A percentile compares a stretch with the other conserved stretches of the same genome.
phyloP scores from a whole-genome alignment of 2,113 vertebrate species.

The Trogon surrucura region DNA sequence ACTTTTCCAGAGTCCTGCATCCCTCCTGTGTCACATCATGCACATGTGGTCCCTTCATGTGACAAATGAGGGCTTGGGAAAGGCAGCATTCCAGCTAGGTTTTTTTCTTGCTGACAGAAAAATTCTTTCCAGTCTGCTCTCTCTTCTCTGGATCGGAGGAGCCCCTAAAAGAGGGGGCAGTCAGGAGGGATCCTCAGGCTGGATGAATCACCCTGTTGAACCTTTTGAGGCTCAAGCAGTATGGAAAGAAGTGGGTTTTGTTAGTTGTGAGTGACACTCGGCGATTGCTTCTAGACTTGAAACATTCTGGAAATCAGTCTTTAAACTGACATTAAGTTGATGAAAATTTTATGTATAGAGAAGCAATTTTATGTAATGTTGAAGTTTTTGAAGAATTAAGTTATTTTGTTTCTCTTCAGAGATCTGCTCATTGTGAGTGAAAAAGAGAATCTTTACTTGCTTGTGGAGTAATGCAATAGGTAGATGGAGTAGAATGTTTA shows the following conservation, averaged over 20 bases:
- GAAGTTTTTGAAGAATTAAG: conserved; percentile 2
- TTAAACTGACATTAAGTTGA: not conserved
- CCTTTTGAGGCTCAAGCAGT: not conserved
- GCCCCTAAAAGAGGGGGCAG: not conserved
- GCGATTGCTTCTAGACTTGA: not conserved
- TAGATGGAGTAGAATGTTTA: not conserved
- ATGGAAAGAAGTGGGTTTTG: not conserved
- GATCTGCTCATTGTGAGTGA: not conserved
- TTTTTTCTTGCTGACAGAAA: conserved; percentile 30
- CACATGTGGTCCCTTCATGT: not conserved
- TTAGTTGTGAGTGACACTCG: not conserved
- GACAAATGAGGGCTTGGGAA: conserved; percentile 18
- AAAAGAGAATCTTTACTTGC: not conserved
- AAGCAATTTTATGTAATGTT: not conserved
- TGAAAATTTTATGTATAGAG: conserved; percentile 18
- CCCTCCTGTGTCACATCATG: not conserved
- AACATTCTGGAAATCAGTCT: not conserved
- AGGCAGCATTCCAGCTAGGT: not conserved
- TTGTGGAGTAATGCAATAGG: not conserved
- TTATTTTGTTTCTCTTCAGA: conserved; percentile 1
- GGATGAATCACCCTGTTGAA: conserved; percentile 14
- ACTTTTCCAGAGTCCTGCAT: not conserved
- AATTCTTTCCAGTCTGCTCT: conserved; percentile 34
- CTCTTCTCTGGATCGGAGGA: conserved; percentile 15
- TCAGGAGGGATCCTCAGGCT: not conserved